These are phyloP conservation scores for Belonocnema kinseyi DNA, from an alignment of 1,140 invertebrate genomes.

Conservation along the genomic window DNA sequence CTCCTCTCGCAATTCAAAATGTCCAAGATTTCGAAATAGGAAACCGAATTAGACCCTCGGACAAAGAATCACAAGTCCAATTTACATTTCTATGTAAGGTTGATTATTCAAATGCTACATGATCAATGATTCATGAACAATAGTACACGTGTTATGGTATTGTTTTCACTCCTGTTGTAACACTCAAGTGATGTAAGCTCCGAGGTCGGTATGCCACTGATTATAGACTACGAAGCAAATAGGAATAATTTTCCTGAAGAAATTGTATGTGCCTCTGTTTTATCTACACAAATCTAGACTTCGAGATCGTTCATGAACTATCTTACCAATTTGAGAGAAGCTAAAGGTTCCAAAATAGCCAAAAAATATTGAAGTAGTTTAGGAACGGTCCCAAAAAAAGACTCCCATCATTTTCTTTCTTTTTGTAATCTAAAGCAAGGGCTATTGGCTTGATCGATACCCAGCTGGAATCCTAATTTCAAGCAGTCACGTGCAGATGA, in stretches of 20 bases:
- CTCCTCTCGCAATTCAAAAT: no score
- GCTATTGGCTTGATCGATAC: slow-evolving; percentile 55
- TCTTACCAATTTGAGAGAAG: no score
- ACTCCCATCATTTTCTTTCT: neutral
- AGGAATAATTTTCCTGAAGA: neutral
- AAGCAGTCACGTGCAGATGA: slow-evolving; percentile 64
- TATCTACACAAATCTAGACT: slow-evolving; percentile 41
- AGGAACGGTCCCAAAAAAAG: no score
- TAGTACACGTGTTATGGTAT: neutral
- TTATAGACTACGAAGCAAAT: neutral
- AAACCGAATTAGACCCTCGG: no score
- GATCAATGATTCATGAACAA: slow-evolving; percentile 8
- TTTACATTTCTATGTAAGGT: neutral
- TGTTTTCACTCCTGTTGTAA: slow-evolving; percentile 8
- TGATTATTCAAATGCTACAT: neutral
- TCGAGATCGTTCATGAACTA: neutral
- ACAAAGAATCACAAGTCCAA: neutral
- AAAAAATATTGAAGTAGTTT: no score
- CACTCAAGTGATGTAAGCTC: neutral
- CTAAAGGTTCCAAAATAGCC: no score
- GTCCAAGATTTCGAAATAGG: no score
- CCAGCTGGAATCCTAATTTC: slow-evolving; percentile 64
- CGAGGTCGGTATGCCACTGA: neutral
- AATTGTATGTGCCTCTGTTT: neutral
- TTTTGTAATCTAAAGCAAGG: slow-evolving; percentile 49